Percentiles rank a stretch among this genome's conserved stretches.
Conservation (phyloP, 2,797 vertebrate genomes). For the Rhinophrynus dorsalis region DNA sequence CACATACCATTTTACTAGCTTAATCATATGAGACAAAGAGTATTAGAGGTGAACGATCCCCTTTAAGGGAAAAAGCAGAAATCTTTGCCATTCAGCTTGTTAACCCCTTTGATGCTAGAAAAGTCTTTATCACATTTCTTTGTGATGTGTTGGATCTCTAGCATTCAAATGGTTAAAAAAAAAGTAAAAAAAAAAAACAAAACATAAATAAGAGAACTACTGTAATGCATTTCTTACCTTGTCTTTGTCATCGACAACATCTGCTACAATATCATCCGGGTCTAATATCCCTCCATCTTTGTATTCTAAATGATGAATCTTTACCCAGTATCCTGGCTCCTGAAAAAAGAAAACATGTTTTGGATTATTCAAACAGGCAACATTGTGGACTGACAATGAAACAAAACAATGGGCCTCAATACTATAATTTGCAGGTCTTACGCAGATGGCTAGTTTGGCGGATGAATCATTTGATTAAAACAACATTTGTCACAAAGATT, state of each 20-base stretch:
- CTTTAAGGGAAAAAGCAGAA: no score
- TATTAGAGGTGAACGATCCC: no score
- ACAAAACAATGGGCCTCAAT: not conserved
- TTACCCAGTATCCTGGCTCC: conserved; percentile 88
- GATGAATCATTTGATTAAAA: not conserved
- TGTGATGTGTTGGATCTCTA: no score
- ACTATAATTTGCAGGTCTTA: not conserved
- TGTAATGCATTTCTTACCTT: conserved; percentile 88
- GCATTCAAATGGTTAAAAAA: no score
- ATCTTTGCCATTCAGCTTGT: no score
- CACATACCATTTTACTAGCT: no score
- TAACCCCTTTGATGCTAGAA: no score
- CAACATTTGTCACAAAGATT: not conserved
- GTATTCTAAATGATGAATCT: conserved; percentile 93
- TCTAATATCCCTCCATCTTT: conserved; percentile 94
- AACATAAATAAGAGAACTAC: no score
- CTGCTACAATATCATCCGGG: conserved; percentile 90
- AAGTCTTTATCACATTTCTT: no score
- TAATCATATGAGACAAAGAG: no score
- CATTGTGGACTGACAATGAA: not conserved
- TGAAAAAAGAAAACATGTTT: conserved; percentile 61
- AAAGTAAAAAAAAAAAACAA: no score
- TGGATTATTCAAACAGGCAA: no score
- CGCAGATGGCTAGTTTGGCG: not conserved
- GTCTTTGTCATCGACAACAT: conserved; percentile 97